Evolutionary conservation across 1,140 invertebrate species (phyloP), one percentile per base, ranked within the genome.

Genomic region (Linepithema humile): DNA sequence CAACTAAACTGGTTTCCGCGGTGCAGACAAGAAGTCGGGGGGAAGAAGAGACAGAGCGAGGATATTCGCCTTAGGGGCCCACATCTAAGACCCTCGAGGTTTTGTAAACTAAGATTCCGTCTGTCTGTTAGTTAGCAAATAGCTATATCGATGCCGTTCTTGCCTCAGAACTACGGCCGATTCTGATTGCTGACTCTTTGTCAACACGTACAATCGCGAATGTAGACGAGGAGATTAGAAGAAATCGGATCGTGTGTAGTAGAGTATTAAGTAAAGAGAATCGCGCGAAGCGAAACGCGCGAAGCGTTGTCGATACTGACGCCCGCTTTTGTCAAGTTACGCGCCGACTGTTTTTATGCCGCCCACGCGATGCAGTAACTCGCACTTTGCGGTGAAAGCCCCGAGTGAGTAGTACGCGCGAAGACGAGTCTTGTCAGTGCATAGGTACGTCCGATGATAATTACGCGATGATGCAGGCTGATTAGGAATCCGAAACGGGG

Each of bases 381-480:
- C 75, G 35, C 75, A 55, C 62, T 78, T 67, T 40, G n/a, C 75
- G 64, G 64, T 80, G 75, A 80, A 80, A 80, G 75, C 75, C 26
- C 48, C 62, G 32, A 17, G n/a, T 53, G 75, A 80, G 75, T 35
- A 69, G 65, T 48, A 80, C 64, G 38, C 23, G 64, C 75, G 64
- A 80, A 80, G 75, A 70, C 26, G 57, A 43, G 48, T 43, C 48
- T 35, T 80, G 75, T 80, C 75, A 80, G 64, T 80, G 40, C 7
- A n/a, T n/a, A n/a, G n/a, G 60, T 55, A 48, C 40, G 75, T 55
- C 23, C 48, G 62, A 80, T 70, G 62, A 78, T 78, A 64, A 70
- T 80, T 55, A 43, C n/a, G 48, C 48, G 75, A 78, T 55, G 75
- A 80, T 50, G 45, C 64, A 32, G 35, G 26, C 26, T 23, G 62